Base-by-base conservation (phyloP, 2,888 invertebrate genomes). In the Sinotaia quadrata region DNA sequence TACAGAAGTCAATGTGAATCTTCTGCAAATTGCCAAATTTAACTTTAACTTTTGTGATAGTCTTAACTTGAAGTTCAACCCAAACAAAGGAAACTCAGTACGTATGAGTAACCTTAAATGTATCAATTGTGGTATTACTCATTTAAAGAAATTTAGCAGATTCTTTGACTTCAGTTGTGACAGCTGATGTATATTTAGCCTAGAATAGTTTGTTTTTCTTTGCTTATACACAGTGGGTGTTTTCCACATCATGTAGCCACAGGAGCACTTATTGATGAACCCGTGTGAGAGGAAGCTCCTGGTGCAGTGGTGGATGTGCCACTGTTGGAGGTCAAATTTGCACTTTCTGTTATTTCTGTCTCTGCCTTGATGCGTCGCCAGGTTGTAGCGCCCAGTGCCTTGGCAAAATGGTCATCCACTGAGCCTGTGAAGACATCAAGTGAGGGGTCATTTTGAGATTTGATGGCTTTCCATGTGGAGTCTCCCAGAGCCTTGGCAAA, bases 341-440 rank as follows among this genome's bases (percentile, higher is more conserved):
- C 24, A 15, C 33, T 65, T 56, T 65, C 65, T 18, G 56, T 27
- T 34, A 61, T 54, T 63, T 85, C 82, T 56, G 78, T 80, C 52
- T 84, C 81, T 0, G 85, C 84, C 62, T 87, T 86, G 41, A 87
- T 81, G 69, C 81, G 72, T 24, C 78, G 75, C 95, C 95, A 95
- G 0, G 94, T 95, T 67, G 82, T 49, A 21, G 65, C 85, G 81
- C 94, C 94, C 57, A 96, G 90, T 0, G 96, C 95, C 90, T 96
- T 96, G 44, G 95, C 94, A 89, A 96, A 96, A 87, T 96, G 96
- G 87, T 96, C 95, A 88, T 96, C 95, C 47, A 96, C 95, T 5
- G 86, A 83, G 5, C 79, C 83, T 10, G 80, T 69, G 37, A 76
- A 74, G 29, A 77, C 68, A 8, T 76, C 76, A 1, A 47, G 21